Evolutionary conservation across 2,113 vertebrate species (phyloP), one percentile per base, ranked within the genome.

Genomic region (Paralichthys olivaceus): DNA sequence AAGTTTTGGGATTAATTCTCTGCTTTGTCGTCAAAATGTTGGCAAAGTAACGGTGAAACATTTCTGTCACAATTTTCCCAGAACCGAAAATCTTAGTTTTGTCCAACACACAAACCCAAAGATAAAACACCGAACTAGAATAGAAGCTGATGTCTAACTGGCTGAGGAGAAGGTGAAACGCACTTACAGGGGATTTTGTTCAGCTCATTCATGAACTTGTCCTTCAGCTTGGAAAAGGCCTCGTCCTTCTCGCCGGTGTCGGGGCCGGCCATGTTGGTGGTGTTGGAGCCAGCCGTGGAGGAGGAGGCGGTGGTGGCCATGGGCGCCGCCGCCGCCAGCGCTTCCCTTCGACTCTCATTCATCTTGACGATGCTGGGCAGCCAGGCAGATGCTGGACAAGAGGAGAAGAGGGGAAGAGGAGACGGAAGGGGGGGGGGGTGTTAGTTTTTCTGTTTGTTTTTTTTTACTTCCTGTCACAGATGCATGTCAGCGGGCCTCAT

Each of bases 131-230:
- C 2, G 12, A 13, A 11, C 37, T 12, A 13, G 37, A 0, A 4
- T 3, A 11, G 37, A 4, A 2, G 11, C 2, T 13, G 37, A 12
- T 4, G 37, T 40, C 11, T 40, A 9, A 11, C 37, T 3, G 37
- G 37, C 37, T 40, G 37, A 40, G 12, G 37, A 20, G 45, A 20
- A 17, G 17, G 14, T 19, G 5, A 15, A n/a, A 61, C 1, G 20
- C 90, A 98, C 98, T 99, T 87, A 99, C 98, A 0, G 92, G 97
- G 98, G 91, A 99, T 99, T 96, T 97, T 99, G 92, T 97, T 96
- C 77, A 99, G 93, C 87, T 98, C 96, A 40, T 98, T 99, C 98
- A 99, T 98, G 93, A 99, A 99, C 92, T 98, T 99, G 92, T 98
- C 92, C 95, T 96, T 99, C 84, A 99, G 89, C 84, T 99, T 98